Base-by-base conservation (phyloP, 2,797 vertebrate genomes). In the Galago senegalensis region DNA sequence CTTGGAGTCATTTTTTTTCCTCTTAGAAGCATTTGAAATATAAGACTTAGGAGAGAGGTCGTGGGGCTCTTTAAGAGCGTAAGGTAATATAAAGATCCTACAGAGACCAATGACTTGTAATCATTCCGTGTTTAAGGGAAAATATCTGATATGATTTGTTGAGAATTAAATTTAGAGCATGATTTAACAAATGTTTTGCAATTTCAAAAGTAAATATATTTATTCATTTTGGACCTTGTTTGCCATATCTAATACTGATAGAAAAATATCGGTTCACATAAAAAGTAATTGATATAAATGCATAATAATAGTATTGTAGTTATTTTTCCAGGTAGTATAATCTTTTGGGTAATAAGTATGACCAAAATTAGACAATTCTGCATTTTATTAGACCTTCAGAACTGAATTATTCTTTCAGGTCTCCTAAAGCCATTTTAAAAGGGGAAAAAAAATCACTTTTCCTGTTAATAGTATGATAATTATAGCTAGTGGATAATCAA, bases 21-120 rank as follows among this genome's bases (percentile, higher is more conserved):
- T 91, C 23, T 86, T 92, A 85, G 65, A 85, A n/a, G 21, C 92
- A 94, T 95, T 81, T 93, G 81, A 80, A 94, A 86, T 92, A 67
- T 53, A 86, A 92, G 73, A 91, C 88, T 79, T 93, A 80, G 23
- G 49, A 93, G 29, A 87, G 69, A 87, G 43, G 58, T 91, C 80
- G 85, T 20, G 72, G 63, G 40, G 85, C 9, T 89, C 12, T 86
- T 89, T 27, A 87, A 77, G 69, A 93, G 31, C 23, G 63, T 82
- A 92, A 92, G 34, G 72, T 81, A 60, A 67, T 76, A 87, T 29
- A 46, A 53, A 72, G 81, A 67, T 93, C n/a, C n/a, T n/a, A 76
- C 12, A 93, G 63, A 73, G 81, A 93, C 81, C 49, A 93, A 53
- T 70, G 56, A 81, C 8, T 92, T 88, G 49, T 63, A 61, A 81